Percentiles rank a stretch among this genome's conserved stretches.
phyloP scores from a whole-genome alignment of 2,797 vertebrate genomes.

The Hyperoplus lanceolatus region DNA sequence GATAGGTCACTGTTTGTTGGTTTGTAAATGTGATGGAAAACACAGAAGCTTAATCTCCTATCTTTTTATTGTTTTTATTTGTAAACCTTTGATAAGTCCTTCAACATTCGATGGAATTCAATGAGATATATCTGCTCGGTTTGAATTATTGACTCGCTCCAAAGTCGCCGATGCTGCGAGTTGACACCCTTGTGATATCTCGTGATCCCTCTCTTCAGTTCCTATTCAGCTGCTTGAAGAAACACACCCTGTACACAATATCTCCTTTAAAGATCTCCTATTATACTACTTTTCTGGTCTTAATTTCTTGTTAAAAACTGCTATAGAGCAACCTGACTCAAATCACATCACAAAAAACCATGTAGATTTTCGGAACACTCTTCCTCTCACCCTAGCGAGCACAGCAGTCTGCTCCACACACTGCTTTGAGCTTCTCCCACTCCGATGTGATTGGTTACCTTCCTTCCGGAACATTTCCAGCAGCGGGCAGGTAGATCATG shows the following conservation, averaged over 20 bases:
- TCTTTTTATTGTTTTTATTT: not conserved
- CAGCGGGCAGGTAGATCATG: too few species aligned
- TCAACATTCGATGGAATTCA: not conserved
- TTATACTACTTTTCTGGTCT: too few species aligned
- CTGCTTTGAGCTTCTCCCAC: too few species aligned
- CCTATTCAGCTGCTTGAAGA: slow-evolving; percentile 41
- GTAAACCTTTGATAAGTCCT: not conserved
- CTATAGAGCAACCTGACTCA: too few species aligned
- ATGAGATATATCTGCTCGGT: not conserved
- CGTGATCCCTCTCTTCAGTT: slow-evolving; percentile 21
- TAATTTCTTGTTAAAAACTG: too few species aligned
- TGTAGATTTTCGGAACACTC: too few species aligned
- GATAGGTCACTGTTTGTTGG: not conserved
- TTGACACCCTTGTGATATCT: not conserved
- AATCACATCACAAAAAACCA: too few species aligned
- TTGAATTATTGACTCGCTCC: slow-evolving; percentile 9
- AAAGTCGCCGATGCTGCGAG: slow-evolving; percentile 5
- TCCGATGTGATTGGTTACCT: too few species aligned
- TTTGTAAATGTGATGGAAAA: not conserved
- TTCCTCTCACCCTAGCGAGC: too few species aligned
- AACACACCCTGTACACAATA: not conserved
- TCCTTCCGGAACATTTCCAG: too few species aligned
- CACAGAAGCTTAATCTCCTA: not conserved
- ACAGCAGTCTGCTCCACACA: too few species aligned
- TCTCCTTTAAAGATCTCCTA: too few species aligned